Conservation (phyloP, 2,113 vertebrate species). For the Pangasianodon gigas region DNA sequence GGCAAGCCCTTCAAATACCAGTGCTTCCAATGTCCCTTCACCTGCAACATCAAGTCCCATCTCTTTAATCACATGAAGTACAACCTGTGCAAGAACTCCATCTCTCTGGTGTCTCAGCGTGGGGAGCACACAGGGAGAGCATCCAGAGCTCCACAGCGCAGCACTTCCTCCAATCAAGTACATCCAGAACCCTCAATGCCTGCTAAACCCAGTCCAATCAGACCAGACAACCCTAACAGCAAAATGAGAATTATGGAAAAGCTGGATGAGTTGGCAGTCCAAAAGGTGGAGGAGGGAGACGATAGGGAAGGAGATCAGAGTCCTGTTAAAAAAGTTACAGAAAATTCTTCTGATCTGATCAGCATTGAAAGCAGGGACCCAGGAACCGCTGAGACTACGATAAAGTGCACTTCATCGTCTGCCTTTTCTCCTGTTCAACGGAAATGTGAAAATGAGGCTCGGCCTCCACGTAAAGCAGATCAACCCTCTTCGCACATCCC, state of each 20-base stretch:
- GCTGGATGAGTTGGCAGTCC: slow-evolving; percentile 26
- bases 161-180: slow-evolving; percentile 44
- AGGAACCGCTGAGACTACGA: slow-evolving; percentile 39
- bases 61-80: slow-evolving; percentile 99
- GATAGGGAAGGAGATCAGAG: slow-evolving; percentile 52
- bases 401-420: slow-evolving; percentile 67
- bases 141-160: slow-evolving; percentile 30
- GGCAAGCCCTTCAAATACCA: slow-evolving; percentile 98
- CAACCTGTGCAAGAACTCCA: slow-evolving; percentile 95
- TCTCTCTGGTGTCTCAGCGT: slow-evolving; percentile 89
- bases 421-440: slow-evolving; percentile 79
- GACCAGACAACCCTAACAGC: slow-evolving; percentile 61
- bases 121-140: slow-evolving; percentile 70
- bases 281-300: slow-evolving; percentile 2
- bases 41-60: slow-evolving; percentile 97
- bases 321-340: slow-evolving; percentile 45
- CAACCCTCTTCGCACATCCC: slow-evolving; percentile 64
- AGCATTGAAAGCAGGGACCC: slow-evolving; percentile 40
- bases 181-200: slow-evolving; percentile 30
- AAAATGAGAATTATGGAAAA: slow-evolving; percentile 47
- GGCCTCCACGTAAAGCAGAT: slow-evolving; percentile 62
- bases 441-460: slow-evolving; percentile 63
- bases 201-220: slow-evolving; percentile 52
- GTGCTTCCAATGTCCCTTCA: slow-evolving; percentile 98
- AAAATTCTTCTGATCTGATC: slow-evolving; percentile 52